Evolutionary conservation across 2,797 vertebrate genomes (phyloP).

Genomic region (Hozukius guyotensis): DNA sequence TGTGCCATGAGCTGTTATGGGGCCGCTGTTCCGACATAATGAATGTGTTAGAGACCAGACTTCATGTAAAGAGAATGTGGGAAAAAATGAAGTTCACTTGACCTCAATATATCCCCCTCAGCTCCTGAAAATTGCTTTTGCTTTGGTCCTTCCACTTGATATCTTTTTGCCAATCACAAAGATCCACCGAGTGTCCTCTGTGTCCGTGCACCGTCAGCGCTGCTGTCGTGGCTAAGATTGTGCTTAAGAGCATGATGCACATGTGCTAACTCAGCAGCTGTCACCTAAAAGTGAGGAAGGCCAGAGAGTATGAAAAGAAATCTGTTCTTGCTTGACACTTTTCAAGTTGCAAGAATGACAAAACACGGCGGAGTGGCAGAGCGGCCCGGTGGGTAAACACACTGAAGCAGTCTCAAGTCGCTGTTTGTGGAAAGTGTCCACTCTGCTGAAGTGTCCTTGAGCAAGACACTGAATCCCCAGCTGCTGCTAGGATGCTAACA

Average conservation of each 20-base stretch:
- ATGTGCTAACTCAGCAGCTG: conserved; percentile 76
- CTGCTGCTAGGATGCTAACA: conserved; percentile 7
- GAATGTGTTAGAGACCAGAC: conserved; percentile 63
- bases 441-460: conserved; percentile 41
- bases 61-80: conserved; percentile 66
- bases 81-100: conserved; percentile 66
- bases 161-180: conserved; percentile 75
- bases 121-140: conserved; percentile 72
- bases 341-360: conserved; percentile 62
- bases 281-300: conserved; percentile 61
- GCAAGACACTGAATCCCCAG: conserved; percentile 20
- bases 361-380: conserved; percentile 46
- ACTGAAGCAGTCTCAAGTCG: not conserved
- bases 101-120: conserved; percentile 72
- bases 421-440: conserved; percentile 16
- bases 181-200: conserved; percentile 58
- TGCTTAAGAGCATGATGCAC: conserved; percentile 62
- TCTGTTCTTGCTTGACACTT: conserved; percentile 59
- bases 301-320: conserved; percentile 56
- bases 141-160: conserved; percentile 69
- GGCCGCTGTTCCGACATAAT: conserved; percentile 57
- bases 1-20: conserved; percentile 36
- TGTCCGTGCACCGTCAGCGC: conserved; percentile 69
- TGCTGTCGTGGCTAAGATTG: conserved; percentile 60
- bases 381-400: conserved; percentile 48